These are phyloP conservation scores for Zonitis immaculata DNA, from an alignment of 2,888 invertebrate species.

Conservation along the genomic window DNA sequence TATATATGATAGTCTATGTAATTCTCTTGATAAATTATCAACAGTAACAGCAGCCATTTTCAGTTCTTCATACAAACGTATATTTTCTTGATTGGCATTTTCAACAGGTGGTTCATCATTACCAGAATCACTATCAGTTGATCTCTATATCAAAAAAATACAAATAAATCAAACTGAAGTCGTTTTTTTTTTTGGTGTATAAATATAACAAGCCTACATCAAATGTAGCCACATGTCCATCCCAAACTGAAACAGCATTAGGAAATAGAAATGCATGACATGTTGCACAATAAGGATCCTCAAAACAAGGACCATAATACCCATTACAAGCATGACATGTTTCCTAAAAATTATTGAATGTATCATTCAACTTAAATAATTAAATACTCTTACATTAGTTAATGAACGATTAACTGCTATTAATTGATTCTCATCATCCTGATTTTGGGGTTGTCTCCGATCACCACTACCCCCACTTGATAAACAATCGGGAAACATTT, in stretches of 20 bases:
- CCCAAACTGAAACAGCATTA: slow-evolving; percentile 50
- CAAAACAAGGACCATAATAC: slow-evolving; percentile 87
- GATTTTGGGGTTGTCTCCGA: too few relatives aligned
- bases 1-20: slow-evolving; percentile 25
- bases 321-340: slow-evolving; percentile 83
- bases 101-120: slow-evolving; percentile 92
- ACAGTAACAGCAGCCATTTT: slow-evolving; percentile 21
- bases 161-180: too few relatives aligned
- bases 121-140: slow-evolving; percentile 76
- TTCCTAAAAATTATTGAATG: slow-evolving; percentile 55
- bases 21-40: slow-evolving; percentile 26
- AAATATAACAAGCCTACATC: slow-evolving; percentile 51
- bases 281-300: slow-evolving; percentile 85
- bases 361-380: background rate
- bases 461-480: too few relatives aligned
- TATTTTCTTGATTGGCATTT: slow-evolving; percentile 22
- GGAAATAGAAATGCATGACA: slow-evolving; percentile 92
- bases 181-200: too few relatives aligned
- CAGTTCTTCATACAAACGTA: slow-evolving; percentile 13
- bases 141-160: slow-evolving; percentile 34
- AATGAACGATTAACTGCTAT: too few relatives aligned
- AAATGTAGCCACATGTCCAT: slow-evolving; percentile 33
- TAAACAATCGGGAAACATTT: too few relatives aligned
- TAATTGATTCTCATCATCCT: too few relatives aligned
- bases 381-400: too few relatives aligned